Percentiles rank a stretch among this genome's conserved stretches.
These are phyloP conservation scores for Drosophila bocki DNA, from an alignment of 1,140 invertebrate species.

Conservation along the genomic window DNA sequence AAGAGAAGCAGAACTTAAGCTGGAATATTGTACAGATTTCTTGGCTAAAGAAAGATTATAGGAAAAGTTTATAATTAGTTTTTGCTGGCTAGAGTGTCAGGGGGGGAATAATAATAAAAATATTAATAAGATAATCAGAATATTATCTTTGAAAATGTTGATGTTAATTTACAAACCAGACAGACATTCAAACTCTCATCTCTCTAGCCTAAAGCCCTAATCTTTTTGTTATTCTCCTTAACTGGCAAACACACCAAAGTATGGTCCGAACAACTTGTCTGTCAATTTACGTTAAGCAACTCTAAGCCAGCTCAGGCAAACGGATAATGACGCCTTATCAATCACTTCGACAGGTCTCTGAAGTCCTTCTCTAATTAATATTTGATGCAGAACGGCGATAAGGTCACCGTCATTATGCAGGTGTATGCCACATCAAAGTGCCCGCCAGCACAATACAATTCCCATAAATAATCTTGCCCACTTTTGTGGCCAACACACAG, in stretches of 20 bases:
- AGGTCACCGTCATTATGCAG: conserved; percentile 50
- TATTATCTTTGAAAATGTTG: not conserved
- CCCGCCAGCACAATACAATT: conserved; percentile 42
- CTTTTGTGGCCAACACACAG: conserved; percentile 12
- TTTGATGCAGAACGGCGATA: conserved; percentile 48
- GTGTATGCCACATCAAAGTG: conserved; percentile 48
- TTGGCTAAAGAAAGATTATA: conserved; percentile 20
- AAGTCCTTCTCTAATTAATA: conserved; percentile 58
- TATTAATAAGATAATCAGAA: conserved; percentile 1
- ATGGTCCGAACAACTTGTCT: not conserved
- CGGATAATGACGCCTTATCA: conserved; percentile 36
- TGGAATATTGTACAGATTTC: conserved; percentile 14
- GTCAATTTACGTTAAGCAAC: conserved; percentile 7
- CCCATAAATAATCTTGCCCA: conserved; percentile 56
- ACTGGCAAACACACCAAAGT: not conserved
- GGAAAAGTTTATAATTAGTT: conserved; percentile 41
- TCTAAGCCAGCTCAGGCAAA: not conserved
- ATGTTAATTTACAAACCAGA: not conserved
- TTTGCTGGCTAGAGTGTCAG: not conserved
- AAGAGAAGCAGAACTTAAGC: not conserved
- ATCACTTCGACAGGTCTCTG: conserved; percentile 33
- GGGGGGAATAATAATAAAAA: not conserved
- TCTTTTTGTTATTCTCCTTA: not conserved
- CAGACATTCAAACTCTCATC: no score
- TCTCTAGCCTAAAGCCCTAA: no score